Percentiles rank a stretch among this genome's conserved stretches.
These are phyloP conservation scores for Melanerpes formicivorus DNA, from an alignment of 2,113 vertebrate species.

Conservation along the genomic window DNA sequence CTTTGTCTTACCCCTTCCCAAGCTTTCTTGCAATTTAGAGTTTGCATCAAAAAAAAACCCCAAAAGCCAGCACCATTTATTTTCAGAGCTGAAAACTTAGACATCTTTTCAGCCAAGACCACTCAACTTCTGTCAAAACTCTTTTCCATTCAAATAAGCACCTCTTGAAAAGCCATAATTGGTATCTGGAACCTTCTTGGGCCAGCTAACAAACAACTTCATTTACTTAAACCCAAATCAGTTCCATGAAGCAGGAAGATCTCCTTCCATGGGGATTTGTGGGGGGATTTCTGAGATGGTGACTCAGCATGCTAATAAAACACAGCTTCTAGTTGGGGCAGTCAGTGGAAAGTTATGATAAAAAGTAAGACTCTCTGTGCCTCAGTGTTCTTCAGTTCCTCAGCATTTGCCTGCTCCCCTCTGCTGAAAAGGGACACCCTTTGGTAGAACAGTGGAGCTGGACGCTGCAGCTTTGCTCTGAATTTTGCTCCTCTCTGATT, in stretches of 20 bases:
- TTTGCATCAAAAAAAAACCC: not conserved
- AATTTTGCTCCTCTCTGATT: not conserved
- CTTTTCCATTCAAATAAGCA: not conserved
- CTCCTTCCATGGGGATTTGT: not conserved
- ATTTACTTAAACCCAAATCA: not conserved
- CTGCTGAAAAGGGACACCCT: not conserved
- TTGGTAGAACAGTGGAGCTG: not conserved
- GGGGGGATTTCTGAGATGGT: not conserved
- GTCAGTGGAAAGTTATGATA: not conserved
- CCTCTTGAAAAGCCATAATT: not conserved
- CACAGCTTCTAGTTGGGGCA: not conserved
- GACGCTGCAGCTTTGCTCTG: not conserved
- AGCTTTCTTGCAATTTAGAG: not conserved
- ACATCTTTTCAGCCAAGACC: not conserved
- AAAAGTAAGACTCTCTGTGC: not conserved
- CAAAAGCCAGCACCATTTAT: not conserved
- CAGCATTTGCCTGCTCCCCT: not conserved
- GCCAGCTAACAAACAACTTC: not conserved
- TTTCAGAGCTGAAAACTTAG: not conserved
- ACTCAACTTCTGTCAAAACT: not conserved
- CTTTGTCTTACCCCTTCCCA: not conserved
- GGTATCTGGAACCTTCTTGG: not conserved
- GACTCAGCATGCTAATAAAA: not conserved
- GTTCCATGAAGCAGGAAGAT: not conserved
- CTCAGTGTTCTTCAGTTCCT: not conserved